Evolutionary conservation across 1,140 invertebrate species (phyloP), one percentile per base, ranked within the genome.

Genomic region (Andricus grossulariae): DNA sequence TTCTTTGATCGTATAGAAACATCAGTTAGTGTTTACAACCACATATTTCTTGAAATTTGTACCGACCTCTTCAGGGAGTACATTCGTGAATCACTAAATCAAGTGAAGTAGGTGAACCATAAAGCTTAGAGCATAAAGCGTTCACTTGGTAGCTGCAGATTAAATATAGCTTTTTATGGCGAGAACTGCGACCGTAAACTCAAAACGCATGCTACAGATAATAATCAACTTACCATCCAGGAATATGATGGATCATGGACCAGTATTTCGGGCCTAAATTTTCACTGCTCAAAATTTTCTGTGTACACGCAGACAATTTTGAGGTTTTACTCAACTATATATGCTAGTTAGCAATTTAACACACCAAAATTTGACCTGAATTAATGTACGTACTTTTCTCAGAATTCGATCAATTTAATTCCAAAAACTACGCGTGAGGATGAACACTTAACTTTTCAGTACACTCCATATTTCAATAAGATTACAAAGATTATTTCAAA

Each of bases 101-200:
- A 32, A 39, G 39, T 66, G 39, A 32, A 66, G 25, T 66, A 66
- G 39, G 25, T 66, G 60, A 66, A 66, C 60, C 39, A 32, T 66
- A 66, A 66, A 66, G 32, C 39, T 45, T 10, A 45, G 39, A 32
- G 39, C 39, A 32, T 32, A 66, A 66, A 21, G 32, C 57, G 12
- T 60, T 32, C 57, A 60, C 57, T 54, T 39, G 32, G 25, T 66
- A 66, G 21, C 60, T 32, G 25, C 25, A 66, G 60, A 66, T 66
- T 66, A 66, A 66, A 66, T 60, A 39, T 66, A 66, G 16, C 60
- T 66, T 66, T 45, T 66, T 66, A 66, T 66, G 25, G n/a, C 32
- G 15, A 39, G 32, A 25, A 66, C 21, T 32, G n/a, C 60, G 60
- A 66, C 32, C 60, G 25, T 66, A 39, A 66, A 66, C 60, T 66